These are phyloP conservation scores for Bujurquina vittata DNA, from an alignment of 2,113 vertebrate genomes.

Conservation along the genomic window DNA sequence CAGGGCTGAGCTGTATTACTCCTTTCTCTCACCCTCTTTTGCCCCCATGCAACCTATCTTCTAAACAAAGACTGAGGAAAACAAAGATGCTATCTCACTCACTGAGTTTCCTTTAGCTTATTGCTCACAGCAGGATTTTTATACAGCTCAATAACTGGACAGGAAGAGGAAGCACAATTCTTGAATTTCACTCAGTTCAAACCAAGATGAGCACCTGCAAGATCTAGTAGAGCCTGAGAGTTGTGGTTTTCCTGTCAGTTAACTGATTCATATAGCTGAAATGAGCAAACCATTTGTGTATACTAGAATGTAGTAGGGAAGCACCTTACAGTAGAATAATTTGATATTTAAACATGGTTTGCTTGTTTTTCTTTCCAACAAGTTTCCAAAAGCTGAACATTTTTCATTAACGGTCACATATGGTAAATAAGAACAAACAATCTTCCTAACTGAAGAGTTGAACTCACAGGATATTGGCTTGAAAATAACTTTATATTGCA, in stretches of 20 bases:
- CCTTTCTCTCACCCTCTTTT: background rate
- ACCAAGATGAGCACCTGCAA: slow-evolving; percentile 12
- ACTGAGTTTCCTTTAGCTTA: background rate
- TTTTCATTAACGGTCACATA: background rate
- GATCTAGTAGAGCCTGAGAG: background rate
- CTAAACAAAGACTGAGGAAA: slow-evolving; percentile 1
- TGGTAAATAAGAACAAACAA: background rate
- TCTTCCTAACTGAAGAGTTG: background rate
- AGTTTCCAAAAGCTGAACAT: background rate
- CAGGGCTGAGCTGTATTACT: background rate
- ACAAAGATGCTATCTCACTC: background rate
- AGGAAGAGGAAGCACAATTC: slow-evolving; percentile 6
- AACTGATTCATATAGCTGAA: slow-evolving; percentile 32
- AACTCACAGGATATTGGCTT: background rate
- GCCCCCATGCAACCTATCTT: background rate
- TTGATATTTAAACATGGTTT: background rate
- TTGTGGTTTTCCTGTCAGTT: slow-evolving; percentile 74
- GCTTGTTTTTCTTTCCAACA: background rate
- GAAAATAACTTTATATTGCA: background rate
- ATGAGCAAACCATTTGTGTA: background rate
- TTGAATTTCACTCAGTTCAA: background rate
- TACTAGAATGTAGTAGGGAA: background rate
- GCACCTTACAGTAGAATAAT: background rate
- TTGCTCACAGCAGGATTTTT: background rate
- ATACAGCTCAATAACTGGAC: background rate